phyloP scores from a whole-genome alignment of 2,797 vertebrate species.

The Galago senegalensis region DNA sequence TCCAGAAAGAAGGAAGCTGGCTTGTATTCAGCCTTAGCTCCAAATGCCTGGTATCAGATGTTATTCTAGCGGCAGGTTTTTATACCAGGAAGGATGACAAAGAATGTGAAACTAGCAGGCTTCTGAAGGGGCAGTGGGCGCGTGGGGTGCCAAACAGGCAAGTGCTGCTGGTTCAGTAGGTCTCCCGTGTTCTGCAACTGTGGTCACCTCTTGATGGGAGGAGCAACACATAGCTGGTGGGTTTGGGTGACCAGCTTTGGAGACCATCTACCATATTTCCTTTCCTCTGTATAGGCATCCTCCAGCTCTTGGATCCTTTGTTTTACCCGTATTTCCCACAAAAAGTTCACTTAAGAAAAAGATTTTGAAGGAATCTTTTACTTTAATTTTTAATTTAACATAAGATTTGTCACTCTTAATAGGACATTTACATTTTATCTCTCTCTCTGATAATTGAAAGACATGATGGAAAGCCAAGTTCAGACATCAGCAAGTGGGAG shows the following conservation, averaged over 20 bases:
- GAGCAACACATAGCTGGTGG: not conserved
- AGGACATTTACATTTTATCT: not conserved
- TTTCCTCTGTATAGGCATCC: not conserved
- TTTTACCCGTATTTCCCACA: not conserved
- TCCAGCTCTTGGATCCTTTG: not conserved
- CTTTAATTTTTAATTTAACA: constrained; percentile 21
- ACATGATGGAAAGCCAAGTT: constrained; percentile 32
- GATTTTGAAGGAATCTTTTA: not conserved
- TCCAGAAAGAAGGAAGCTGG: not conserved
- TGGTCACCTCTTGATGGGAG: not conserved
- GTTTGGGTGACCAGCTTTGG: not conserved
- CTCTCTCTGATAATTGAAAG: not conserved
- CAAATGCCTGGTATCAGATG: not conserved
- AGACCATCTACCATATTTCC: not conserved
- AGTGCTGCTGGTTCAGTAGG: not conserved
- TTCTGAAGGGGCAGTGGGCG: not conserved
- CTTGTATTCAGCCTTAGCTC: not conserved
- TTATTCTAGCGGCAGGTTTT: not conserved
- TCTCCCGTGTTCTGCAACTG: not conserved
- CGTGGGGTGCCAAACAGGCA: not conserved
- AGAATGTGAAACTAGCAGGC: not conserved
- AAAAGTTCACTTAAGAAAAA: not conserved
- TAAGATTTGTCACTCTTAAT: not conserved
- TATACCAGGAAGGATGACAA: not conserved
- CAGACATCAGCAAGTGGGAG: not conserved